These are phyloP conservation scores for Tipula vernalis DNA, from an alignment of 2,888 invertebrate species.

Conservation along the genomic window DNA sequence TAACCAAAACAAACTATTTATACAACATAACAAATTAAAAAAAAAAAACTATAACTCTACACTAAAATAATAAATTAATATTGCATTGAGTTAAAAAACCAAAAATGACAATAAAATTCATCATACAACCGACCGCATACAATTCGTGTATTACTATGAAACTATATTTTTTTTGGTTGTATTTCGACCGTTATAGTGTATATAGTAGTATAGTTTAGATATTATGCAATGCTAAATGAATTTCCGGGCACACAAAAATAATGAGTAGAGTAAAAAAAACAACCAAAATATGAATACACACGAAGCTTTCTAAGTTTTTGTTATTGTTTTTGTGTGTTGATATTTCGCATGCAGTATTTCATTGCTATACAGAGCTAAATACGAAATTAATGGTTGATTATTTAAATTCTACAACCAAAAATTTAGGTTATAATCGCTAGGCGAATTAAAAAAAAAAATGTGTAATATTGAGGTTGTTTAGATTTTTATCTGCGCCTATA, in stretches of 20 bases:
- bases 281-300: neutral
- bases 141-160: neutral
- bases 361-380: neutral
- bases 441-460: neutral
- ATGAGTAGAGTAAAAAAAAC: neutral
- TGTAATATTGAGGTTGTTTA: neutral
- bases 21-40: neutral
- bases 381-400: neutral
- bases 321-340: neutral
- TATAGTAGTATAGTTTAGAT: neutral
- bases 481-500: neutral
- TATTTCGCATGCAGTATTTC: neutral
- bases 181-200: neutral
- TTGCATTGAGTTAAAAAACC: neutral
- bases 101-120: neutral
- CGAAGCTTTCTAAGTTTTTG: neutral
- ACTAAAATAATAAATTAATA: neutral
- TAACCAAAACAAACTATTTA: neutral
- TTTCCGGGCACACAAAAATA: slow-evolving; percentile 7
- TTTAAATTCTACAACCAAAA: neutral
- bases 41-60: neutral
- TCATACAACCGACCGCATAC: neutral
- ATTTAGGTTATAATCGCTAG: neutral
- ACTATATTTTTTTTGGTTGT: neutral
- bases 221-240: slow-evolving; percentile 7